phyloP scores from a whole-genome alignment of 2,113 vertebrate species.

The Donacobius atricapilla region DNA sequence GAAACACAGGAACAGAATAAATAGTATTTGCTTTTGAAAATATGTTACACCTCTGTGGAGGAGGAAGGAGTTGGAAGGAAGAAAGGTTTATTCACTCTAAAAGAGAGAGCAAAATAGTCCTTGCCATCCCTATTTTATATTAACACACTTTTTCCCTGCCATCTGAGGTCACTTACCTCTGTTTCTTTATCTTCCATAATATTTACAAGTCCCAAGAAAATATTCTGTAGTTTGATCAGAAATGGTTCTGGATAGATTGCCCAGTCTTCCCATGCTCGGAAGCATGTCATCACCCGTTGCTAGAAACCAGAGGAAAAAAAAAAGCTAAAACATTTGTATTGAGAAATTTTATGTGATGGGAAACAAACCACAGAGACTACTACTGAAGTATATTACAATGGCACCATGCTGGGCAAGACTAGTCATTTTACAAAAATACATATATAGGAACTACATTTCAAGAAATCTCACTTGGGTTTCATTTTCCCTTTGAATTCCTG shows the following conservation, averaged over 20 bases:
- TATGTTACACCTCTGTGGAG: neutral
- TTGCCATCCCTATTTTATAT: neutral
- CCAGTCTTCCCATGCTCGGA: slow-evolving; percentile 99
- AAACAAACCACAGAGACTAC: neutral
- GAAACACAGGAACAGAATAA: neutral
- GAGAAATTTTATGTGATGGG: neutral
- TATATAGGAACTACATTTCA: neutral
- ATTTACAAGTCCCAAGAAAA: slow-evolving; percentile 97
- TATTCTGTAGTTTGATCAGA: slow-evolving; percentile 98
- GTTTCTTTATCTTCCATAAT: slow-evolving; percentile 88
- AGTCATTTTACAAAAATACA: neutral
- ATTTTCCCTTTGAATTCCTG: neutral
- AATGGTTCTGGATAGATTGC: slow-evolving; percentile 98
- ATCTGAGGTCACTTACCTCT: slow-evolving; percentile 61
- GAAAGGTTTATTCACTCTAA: neutral
- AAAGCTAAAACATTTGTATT: neutral
- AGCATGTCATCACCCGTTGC: slow-evolving; percentile 99
- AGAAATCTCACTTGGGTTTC: neutral
- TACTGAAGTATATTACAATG: neutral
- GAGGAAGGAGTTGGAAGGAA: neutral
- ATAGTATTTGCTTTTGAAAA: neutral
- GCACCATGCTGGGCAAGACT: neutral
- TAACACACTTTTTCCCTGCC: neutral
- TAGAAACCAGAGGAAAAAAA: slow-evolving; percentile 68
- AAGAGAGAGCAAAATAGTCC: neutral